Percentiles rank a stretch among this genome's conserved stretches.
Evolutionary conservation across 1,140 invertebrate species (phyloP).

Genomic region (Drosophila subpulchrella): DNA sequence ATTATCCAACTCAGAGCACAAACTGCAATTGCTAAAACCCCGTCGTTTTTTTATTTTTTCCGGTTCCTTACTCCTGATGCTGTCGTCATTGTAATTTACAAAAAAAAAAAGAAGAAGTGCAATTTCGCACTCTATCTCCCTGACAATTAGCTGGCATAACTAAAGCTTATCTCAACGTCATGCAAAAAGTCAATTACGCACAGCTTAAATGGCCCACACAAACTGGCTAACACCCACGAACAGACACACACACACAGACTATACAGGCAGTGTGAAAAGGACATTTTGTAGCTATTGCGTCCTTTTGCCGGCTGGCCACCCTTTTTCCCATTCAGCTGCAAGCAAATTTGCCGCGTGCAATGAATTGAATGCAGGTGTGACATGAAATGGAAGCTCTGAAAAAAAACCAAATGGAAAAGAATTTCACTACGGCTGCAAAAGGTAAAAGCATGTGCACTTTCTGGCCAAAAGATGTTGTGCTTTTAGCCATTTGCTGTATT

Average conservation of each 20-base stretch:
- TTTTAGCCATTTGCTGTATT: no score
- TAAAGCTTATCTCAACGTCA: constrained; percentile 35
- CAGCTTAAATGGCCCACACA: constrained; percentile 46
- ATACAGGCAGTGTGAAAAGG: constrained; percentile 1
- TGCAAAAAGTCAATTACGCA: constrained; percentile 72
- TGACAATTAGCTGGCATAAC: constrained; percentile 38
- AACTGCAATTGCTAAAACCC: constrained; percentile 1
- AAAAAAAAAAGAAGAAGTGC: constrained; percentile 21
- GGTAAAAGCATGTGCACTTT: neutral
- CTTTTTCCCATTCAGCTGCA: constrained; percentile 45
- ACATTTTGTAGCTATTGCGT: constrained; percentile 41
- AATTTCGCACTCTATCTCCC: constrained; percentile 33
- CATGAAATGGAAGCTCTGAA: neutral
- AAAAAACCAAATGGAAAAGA: neutral
- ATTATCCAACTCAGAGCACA: constrained; percentile 12
- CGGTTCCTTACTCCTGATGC: constrained; percentile 1
- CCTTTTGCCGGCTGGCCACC: constrained; percentile 13
- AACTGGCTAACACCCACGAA: constrained; percentile 8
- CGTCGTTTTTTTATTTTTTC: constrained; percentile 2
- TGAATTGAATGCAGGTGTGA: constrained; percentile 31
- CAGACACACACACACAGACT: neutral
- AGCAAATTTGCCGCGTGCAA: constrained; percentile 54
- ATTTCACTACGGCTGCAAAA: neutral
- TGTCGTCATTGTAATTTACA: constrained; percentile 13
- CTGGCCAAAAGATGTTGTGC: neutral